Evolutionary conservation across 2,888 invertebrate species (phyloP).

Genomic region (Crocallis elinguaria): DNA sequence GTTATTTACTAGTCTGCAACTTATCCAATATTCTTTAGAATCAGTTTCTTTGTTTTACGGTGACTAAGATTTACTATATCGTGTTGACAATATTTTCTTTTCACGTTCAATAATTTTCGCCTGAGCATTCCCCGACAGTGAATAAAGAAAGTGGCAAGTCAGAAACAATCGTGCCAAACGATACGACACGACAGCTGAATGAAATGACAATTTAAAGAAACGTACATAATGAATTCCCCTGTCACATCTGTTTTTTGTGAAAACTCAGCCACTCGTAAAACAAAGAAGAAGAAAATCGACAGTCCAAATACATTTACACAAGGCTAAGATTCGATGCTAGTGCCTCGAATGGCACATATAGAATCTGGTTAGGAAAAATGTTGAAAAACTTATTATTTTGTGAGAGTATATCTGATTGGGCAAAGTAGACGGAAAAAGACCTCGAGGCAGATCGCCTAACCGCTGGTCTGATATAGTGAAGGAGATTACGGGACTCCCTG

Average conservation of each 20-base stretch:
- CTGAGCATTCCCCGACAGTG: conserved; percentile 24
- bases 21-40: background rate
- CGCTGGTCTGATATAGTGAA: no score
- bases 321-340: conserved; percentile 53
- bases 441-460: no score
- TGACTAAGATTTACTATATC: conserved; percentile 4
- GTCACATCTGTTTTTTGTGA: conserved; percentile 51
- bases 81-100: conserved; percentile 3
- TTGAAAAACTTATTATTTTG: no score
- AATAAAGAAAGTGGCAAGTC: conserved; percentile 33
- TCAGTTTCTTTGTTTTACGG: background rate
- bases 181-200: conserved; percentile 36
- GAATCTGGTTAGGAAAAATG: background rate
- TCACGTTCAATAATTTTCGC: conserved; percentile 23
- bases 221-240: conserved; percentile 54
- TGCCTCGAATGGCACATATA: conserved; percentile 37
- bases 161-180: conserved; percentile 35
- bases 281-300: conserved; percentile 70
- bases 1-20: no score
- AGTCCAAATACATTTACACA: conserved; percentile 49
- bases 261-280: conserved; percentile 59
- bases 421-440: no score
- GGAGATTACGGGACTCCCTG: no score
- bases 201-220: conserved; percentile 42
- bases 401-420: no score